Percentiles rank a stretch among this genome's conserved stretches.
These are phyloP conservation scores for Oncopeltus fasciatus DNA, from an alignment of 1,140 invertebrate species.

Conservation along the genomic window DNA sequence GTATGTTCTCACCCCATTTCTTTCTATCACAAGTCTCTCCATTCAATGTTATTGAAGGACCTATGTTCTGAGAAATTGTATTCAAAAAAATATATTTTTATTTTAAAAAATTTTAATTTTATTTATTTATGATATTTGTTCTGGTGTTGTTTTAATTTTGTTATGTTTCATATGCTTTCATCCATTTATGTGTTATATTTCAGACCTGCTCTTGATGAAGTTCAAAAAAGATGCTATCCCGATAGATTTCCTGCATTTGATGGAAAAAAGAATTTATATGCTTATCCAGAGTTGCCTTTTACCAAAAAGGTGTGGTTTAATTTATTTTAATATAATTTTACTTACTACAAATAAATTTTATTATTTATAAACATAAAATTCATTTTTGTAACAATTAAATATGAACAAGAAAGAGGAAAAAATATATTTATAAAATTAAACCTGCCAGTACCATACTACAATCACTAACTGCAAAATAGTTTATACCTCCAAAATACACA, in stretches of 20 bases:
- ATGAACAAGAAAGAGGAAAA: too few species aligned
- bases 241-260: constrained; percentile 47
- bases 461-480: too few species aligned
- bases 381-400: too few species aligned
- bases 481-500: too few species aligned
- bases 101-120: neutral
- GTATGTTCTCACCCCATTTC: too few species aligned
- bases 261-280: constrained; percentile 50
- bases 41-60: too few species aligned
- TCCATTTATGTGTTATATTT: neutral
- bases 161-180: neutral
- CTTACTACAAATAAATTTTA: too few species aligned
- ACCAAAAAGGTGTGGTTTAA: neutral
- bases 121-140: neutral
- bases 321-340: neutral
- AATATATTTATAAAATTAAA: too few species aligned
- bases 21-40: too few species aligned
- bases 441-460: too few species aligned
- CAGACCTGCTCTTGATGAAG: constrained; percentile 27
- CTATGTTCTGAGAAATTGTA: neutral
- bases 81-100: neutral
- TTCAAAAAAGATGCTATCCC: constrained; percentile 26
- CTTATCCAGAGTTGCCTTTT: constrained; percentile 9
- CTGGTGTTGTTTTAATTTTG: neutral
- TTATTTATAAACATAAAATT: too few species aligned